phyloP scores from a whole-genome alignment of 2,888 invertebrate species.

The Nezara viridula region DNA sequence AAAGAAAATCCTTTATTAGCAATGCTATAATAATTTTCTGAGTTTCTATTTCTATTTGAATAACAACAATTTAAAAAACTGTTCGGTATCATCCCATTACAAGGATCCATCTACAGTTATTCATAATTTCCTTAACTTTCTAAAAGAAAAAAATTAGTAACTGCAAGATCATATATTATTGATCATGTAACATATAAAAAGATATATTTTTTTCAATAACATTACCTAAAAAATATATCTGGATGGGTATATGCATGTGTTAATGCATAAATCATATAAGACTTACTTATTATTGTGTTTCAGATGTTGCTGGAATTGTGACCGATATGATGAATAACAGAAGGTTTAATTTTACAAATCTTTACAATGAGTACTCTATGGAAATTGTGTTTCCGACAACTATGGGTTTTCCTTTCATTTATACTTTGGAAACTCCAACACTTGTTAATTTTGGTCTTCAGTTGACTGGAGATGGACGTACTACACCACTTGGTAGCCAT shows the following conservation, averaged over 20 bases:
- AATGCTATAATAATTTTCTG: too few species aligned
- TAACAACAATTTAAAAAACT: too few species aligned
- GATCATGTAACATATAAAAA: too few species aligned
- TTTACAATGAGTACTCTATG: slow-evolving; percentile 74
- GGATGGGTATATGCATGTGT: slow-evolving; percentile 68
- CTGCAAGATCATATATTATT: too few species aligned
- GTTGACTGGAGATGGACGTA: slow-evolving; percentile 67
- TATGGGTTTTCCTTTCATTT: slow-evolving; percentile 79
- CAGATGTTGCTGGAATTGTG: neutral
- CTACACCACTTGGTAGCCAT: neutral
- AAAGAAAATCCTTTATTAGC: too few species aligned
- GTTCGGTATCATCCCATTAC: too few species aligned
- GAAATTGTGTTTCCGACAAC: slow-evolving; percentile 80
- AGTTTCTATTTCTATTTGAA: too few species aligned
- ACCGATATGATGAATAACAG: slow-evolving; percentile 65
- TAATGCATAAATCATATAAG: neutral
- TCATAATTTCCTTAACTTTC: too few species aligned
- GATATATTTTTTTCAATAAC: too few species aligned
- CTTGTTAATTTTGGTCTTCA: slow-evolving; percentile 73
- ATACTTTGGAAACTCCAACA: slow-evolving; percentile 75
- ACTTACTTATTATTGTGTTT: slow-evolving; percentile 5
- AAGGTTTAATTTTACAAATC: slow-evolving; percentile 75
- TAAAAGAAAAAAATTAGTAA: too few species aligned
- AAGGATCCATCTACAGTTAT: too few species aligned
- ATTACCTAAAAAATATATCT: too few species aligned